phyloP scores from a whole-genome alignment of 2,888 invertebrate genomes.

The Cancer borealis region DNA sequence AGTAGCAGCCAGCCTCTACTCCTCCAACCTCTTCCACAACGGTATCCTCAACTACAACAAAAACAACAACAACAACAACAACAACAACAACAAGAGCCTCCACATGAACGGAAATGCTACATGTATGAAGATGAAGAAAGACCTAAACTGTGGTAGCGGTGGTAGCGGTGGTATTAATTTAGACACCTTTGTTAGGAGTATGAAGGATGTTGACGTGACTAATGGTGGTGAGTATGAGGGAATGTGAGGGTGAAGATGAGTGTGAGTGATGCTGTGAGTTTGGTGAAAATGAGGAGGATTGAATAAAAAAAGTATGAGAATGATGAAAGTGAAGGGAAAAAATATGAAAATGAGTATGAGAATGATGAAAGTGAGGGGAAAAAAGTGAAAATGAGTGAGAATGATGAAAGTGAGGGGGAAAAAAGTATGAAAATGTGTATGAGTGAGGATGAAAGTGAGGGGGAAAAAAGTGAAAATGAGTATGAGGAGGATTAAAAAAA shows the following conservation, averaged over 20 bases:
- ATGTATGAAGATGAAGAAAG: background rate
- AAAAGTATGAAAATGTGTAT: too few relatives aligned
- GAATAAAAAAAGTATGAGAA: too few relatives aligned
- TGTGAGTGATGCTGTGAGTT: too few relatives aligned
- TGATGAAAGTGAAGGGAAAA: too few relatives aligned
- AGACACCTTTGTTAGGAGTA: constrained; percentile 42
- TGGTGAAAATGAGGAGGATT: too few relatives aligned
- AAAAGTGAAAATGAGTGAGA: too few relatives aligned
- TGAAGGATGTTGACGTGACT: constrained; percentile 1
- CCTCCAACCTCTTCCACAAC: background rate
- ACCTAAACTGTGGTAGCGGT: background rate
- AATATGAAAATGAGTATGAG: constrained; percentile 28
- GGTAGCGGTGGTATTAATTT: constrained; percentile 22
- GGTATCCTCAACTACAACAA: background rate
- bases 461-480: too few relatives aligned
- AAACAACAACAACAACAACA: background rate
- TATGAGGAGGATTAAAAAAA: too few relatives aligned
- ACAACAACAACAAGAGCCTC: background rate
- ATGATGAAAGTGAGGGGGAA: too few relatives aligned
- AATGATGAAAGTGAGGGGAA: background rate
- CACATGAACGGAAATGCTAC: too few relatives aligned
- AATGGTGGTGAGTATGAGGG: constrained; percentile 31
- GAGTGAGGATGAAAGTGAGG: background rate
- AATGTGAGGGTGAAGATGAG: background rate
- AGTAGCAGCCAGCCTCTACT: background rate